Evolutionary conservation across 2,888 invertebrate genomes (phyloP).

Genomic region (Leucozona laternaria): DNA sequence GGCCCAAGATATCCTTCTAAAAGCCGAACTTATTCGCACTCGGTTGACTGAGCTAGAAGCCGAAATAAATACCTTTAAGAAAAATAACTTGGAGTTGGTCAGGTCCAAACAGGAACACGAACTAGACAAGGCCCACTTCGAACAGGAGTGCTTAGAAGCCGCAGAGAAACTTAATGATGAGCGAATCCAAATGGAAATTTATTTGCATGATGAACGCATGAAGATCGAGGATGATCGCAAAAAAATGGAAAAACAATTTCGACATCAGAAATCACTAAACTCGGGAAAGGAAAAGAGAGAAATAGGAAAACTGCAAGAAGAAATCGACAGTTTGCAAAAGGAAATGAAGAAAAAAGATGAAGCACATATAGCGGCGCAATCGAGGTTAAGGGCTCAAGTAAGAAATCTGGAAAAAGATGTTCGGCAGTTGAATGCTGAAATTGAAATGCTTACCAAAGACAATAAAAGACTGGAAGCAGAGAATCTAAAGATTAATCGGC

Average conservation of each 20-base stretch:
- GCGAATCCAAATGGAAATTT: conserved; percentile 87
- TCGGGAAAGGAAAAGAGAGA: conserved; percentile 89
- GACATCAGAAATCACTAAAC: conserved; percentile 87
- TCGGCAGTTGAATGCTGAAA: conserved; percentile 86
- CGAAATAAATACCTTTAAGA: conserved; percentile 86
- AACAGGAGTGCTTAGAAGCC: conserved; percentile 86
- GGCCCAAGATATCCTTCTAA: conserved; percentile 45
- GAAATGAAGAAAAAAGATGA: conserved; percentile 90
- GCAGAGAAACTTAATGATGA: conserved; percentile 88
- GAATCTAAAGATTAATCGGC: conserved; percentile 85
- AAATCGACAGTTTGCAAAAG: conserved; percentile 87
- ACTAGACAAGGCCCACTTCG: conserved; percentile 86
- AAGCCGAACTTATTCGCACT: conserved; percentile 80
- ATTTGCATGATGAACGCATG: conserved; percentile 88
- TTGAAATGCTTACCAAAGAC: conserved; percentile 88
- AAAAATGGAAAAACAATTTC: conserved; percentile 88
- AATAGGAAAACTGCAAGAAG: conserved; percentile 87
- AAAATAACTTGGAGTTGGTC: conserved; percentile 84
- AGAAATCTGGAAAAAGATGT: conserved; percentile 90
- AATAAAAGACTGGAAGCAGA: conserved; percentile 87
- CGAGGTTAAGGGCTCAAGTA: conserved; percentile 89
- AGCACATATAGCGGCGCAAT: conserved; percentile 89
- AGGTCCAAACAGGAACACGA: conserved; percentile 87
- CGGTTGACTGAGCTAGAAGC: conserved; percentile 88
- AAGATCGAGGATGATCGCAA: conserved; percentile 88